phyloP scores from a whole-genome alignment of 2,888 invertebrate genomes.

The Xestia c-nigrum region DNA sequence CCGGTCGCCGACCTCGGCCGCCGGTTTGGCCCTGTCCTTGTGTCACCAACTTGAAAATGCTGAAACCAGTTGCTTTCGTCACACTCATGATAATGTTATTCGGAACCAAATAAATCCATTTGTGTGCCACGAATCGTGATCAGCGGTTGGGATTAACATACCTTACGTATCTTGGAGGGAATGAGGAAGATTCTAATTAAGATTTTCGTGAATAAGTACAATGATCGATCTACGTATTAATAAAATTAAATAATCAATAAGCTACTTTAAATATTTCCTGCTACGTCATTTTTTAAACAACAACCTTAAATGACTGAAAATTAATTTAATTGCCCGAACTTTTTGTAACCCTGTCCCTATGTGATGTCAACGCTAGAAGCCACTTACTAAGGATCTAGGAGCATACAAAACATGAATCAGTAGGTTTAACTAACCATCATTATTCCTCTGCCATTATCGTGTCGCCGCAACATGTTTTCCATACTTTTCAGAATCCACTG shows the following conservation, averaged over 20 bases:
- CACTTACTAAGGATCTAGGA: neutral
- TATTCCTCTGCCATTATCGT: no score
- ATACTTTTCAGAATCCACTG: neutral
- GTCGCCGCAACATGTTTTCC: no score
- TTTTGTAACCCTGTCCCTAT: neutral
- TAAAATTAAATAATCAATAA: neutral
- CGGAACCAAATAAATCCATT: conserved; percentile 31
- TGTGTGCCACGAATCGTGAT: conserved; percentile 29
- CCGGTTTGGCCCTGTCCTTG: conserved; percentile 71
- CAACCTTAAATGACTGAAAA: neutral
- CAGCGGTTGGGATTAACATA: conserved; percentile 10
- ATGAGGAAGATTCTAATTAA: conserved; percentile 14
- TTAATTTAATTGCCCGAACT: neutral
- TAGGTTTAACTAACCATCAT: no score
- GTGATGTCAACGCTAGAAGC: neutral
- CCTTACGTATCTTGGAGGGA: conserved; percentile 1
- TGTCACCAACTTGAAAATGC: conserved; percentile 71
- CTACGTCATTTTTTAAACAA: neutral
- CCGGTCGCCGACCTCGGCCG: conserved; percentile 76
- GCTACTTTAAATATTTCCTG: conserved; percentile 15
- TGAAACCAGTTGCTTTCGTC: conserved; percentile 61
- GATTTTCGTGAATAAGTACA: neutral
- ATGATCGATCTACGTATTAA: neutral
- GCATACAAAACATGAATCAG: neutral
- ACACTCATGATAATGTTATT: conserved; percentile 51